phyloP scores from a whole-genome alignment of 2,113 vertebrate genomes.

The Zosterops japonicus region DNA sequence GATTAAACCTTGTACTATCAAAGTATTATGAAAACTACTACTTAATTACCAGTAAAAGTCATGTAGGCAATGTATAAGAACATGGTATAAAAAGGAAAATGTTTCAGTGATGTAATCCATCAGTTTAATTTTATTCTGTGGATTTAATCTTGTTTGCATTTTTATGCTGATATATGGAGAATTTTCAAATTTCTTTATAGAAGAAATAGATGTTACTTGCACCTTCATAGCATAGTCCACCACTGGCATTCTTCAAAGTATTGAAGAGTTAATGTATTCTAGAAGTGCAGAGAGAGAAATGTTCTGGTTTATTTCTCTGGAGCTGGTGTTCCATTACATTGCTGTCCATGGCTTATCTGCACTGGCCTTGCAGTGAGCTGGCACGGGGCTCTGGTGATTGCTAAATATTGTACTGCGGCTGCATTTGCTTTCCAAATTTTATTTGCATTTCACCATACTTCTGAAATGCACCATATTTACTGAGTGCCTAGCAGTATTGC shows the following conservation, averaged over 20 bases:
- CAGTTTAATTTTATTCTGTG: background rate
- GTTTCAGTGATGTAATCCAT: background rate
- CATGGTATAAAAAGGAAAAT: background rate
- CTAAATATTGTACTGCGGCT: background rate
- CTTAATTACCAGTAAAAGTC: background rate
- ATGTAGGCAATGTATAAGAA: background rate
- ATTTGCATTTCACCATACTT: conserved; percentile 10
- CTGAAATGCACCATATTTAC: background rate
- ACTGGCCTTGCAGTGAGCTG: background rate
- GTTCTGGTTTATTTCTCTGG: background rate
- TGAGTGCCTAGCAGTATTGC: background rate
- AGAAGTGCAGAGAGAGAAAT: background rate
- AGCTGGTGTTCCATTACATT: background rate
- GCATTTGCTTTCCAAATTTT: background rate
- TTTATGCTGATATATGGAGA: background rate
- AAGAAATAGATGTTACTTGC: background rate
- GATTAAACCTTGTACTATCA: background rate
- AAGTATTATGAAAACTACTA: background rate
- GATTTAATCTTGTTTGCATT: background rate
- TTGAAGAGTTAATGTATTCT: background rate
- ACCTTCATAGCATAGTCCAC: background rate
- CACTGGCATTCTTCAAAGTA: background rate
- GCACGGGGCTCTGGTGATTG: background rate
- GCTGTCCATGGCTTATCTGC: background rate
- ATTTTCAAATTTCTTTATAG: background rate